Base-by-base conservation (phyloP, 2,113 vertebrate species). In the Mormyrus lacerda region DNA sequence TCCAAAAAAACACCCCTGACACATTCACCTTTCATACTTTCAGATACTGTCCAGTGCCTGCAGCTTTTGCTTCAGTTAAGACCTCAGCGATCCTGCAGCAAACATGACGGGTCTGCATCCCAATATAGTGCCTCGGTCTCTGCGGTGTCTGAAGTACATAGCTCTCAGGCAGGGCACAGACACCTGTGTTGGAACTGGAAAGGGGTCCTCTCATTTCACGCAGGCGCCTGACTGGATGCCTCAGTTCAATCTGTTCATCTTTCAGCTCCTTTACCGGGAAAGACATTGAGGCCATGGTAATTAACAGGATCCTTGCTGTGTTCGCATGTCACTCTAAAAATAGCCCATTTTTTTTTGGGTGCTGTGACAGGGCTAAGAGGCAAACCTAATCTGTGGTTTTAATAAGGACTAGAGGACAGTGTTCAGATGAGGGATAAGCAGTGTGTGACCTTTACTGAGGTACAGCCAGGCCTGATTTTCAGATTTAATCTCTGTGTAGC, bases 1-100 rank as follows among this genome's bases (percentile, higher is more conserved):
- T 44, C 11, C 42, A 94, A 91, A 93, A 93, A 94, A 93, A 94
- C 94, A 93, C 92, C 90, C 87, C 0, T 9, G 24, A 89, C 92
- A 90, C 45, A 76, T 3, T 53, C 89, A 92, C 89, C 93, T 95
- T 95, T 87, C 93, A 92, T 31, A 93, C 93, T 88, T 19, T 44
- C 88, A 91, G n/a, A 88, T 87, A 85, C 92, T 93, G 95, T 95
- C 94, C 91, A 93, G 73, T 94, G 93, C 53, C 31, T 39, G 17
- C 31, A 21, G 82, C 51, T 19, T 58, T 39, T 35, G n/a, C 6
- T 27, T 58, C 51, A 39, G 87, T 39, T 35, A 39, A 61, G 87
- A 65, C 31, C 19, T 65, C 55, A 44, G 55, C 3, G 10, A 44
- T 42, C 53, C 44, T 53, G 24, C 9, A n/a, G 24, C 73, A 79